Base-by-base conservation (phyloP, 2,888 invertebrate species). In the Chrysolina haemoptera region DNA sequence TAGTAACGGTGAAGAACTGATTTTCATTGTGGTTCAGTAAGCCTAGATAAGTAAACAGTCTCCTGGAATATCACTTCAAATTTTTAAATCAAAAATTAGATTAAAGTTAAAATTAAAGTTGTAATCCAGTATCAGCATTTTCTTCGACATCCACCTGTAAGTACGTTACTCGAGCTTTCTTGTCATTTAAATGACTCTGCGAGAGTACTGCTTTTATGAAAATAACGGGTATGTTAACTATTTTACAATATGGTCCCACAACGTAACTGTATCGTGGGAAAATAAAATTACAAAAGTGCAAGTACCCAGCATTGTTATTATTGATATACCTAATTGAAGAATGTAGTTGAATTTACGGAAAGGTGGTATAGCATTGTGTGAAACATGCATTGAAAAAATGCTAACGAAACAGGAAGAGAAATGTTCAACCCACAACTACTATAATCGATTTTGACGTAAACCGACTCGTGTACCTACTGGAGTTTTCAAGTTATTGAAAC, bases 241-340 rank as follows among this genome's bases (percentile, higher is more conserved):
- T 35, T 59, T 59, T 27, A 27, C 14, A 59, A 59, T 59, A 59
- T 59, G 59, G 59, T 35, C 59, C 14, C 27, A 59, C n/a, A 59
- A 59, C 27, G 35, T 59, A 59, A 59, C 27, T 59, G 59, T 59
- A 59, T 22, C 59, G 59, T 59, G 59, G 59, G 59, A 59, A 59
- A 59, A 27, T 59, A 59, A 59, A 59, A 59, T 35, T n/a, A 59
- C 59, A 59, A 59, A 59, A 59, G 59, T 35, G 59, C 59, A 59
- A 59, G 59, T 59, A 59, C 59, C 14, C n/a, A 59, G 22, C 27
- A 5, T n/a, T 59, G 14, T 27, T 59, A 35, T n/a, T 59, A 27
- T 59, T 35, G 59, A 27, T 59, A n/a, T n/a, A 59, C 27, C 27
- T 59, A 27, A 35, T 59, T 59, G n/a, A 53, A 53, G 53, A 53